Evolutionary conservation across 2,113 vertebrate species (phyloP), one percentile per base, ranked within the genome.

Genomic region (Neolamprologus kungweensis): DNA sequence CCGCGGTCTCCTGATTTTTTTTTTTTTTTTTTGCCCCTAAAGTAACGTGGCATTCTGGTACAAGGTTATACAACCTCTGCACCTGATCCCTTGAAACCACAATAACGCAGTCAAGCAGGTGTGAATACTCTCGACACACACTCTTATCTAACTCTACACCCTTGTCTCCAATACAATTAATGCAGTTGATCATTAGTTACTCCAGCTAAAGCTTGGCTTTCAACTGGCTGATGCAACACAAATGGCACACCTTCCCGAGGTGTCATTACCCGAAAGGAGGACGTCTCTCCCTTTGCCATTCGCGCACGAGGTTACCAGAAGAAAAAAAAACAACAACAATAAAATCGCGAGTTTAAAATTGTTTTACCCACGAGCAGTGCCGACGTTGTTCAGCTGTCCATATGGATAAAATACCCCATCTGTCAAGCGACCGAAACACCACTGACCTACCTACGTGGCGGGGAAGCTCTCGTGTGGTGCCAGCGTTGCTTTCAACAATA

Each of bases 191-290:
- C 63, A 68, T 40, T 68, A 68, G 63, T 40, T 73, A 42, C 37
- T 8, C 21, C 19, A 9, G 6, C 7, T 68, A 68, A 68, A 13
- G 2, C 60, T 37, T 37, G 60, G 33, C 8, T 71, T 33, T 35
- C 6, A n/a, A 23, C 12, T 42, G 90, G 88, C 92, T 95, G 94
- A 95, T 90, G 93, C 93, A 95, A 94, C 92, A 57, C 63, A 4
- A 4, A 33, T 65, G 83, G 75, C 16, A 53, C 68, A 84, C 85
- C 79, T 50, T 16, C 57, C 4, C 3, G 60, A 23, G 37, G 7
- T 54, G 19, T 16, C 40, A 7, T 1, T 10, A 2, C 16, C 81
- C 57, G 87, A 51, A 88, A 90, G 17, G 19, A 83, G 31, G 23
- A 33, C 5, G 5, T 5, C 28, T 6, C 11, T 6, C 23, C 2